Conservation (phyloP, 2,888 invertebrate genomes). For the Drosophila cognata region DNA sequence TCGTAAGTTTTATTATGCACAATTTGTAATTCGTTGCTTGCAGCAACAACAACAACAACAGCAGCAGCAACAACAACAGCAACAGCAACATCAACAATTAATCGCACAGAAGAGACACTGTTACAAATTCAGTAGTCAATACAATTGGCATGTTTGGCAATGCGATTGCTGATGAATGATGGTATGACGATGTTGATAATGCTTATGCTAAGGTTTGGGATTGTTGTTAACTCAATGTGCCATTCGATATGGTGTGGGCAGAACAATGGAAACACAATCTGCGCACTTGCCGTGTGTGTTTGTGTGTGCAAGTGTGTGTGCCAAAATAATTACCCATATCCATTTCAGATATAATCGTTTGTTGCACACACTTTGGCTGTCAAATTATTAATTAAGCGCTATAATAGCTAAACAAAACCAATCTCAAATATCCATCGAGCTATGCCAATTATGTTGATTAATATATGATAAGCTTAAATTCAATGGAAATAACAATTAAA, state of each 20-base stretch:
- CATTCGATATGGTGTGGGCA: constrained; percentile 38
- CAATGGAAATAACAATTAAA: background rate
- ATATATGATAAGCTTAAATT: background rate
- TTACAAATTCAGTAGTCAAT: constrained; percentile 70
- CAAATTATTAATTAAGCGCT: constrained; percentile 22
- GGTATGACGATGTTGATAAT: background rate
- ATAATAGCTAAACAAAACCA: background rate
- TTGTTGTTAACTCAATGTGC: constrained; percentile 35
- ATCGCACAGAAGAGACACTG: constrained; percentile 21
- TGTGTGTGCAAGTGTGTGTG: background rate
- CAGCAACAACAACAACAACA: constrained; percentile 7
- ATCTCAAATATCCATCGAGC: background rate
- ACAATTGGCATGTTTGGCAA: constrained; percentile 62
- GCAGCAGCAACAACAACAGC: too few species aligned
- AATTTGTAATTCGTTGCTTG: constrained; percentile 66
- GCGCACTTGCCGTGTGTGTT: background rate
- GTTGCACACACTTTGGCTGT: background rate
- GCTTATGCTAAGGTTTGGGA: background rate
- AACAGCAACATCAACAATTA: too few species aligned
- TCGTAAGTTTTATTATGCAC: constrained; percentile 68
- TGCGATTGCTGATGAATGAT: background rate
- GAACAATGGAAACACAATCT: constrained; percentile 35
- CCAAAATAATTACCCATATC: constrained; percentile 18
- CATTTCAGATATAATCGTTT: constrained; percentile 11
- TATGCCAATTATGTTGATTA: constrained; percentile 2